Base-by-base conservation (phyloP, 2,888 invertebrate species). In the Pristionchus fissidentatus region DNA sequence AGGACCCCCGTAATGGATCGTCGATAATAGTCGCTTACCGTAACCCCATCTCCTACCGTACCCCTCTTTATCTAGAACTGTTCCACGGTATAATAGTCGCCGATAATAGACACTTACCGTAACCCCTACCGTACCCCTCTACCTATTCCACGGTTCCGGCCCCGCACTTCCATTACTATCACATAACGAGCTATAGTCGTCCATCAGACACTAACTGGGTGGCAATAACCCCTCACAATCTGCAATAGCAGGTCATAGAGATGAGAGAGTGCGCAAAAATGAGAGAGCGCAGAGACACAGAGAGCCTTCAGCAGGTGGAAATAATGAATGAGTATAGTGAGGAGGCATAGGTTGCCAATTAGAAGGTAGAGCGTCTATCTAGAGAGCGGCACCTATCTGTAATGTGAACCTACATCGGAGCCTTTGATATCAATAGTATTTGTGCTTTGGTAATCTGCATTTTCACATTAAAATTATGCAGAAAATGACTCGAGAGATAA, bases 101-200 rank as follows among this genome's bases (percentile, higher is more conserved):
- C n/a, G n/a, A n/a, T n/a, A n/a, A n/a, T n/a, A n/a, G n/a, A n/a
- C n/a, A 43, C 26, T 55, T 15, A 15, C 35, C 5, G 4, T 29
- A 62, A 38, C 66, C 66, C 55, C 55, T 4, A 4, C 26, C 19
- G n/a, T 5, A n/a, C 35, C 66, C 35, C 66, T 41, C n/a, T 8
- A 19, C n/a, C n/a, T n/a, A n/a, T n/a, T n/a, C n/a, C n/a, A n/a
- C n/a, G n/a, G n/a, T n/a, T n/a, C n/a, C n/a, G n/a, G n/a, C n/a
- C n/a, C 70, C 70, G 41, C 70, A 41, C 70, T n/a, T n/a, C n/a
- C n/a, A n/a, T n/a, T 43, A 70, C 70, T 70, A 70, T 70, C 70
- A 70, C 70, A 41, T 70, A 70, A 70, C 41, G 70, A 77, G 75
- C 49, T 26, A 49, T 49, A 49, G 49, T 57, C 32, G 32, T 15